These are phyloP conservation scores for Antheraea pernyi DNA, from an alignment of 1,140 invertebrate species.

Conservation along the genomic window DNA sequence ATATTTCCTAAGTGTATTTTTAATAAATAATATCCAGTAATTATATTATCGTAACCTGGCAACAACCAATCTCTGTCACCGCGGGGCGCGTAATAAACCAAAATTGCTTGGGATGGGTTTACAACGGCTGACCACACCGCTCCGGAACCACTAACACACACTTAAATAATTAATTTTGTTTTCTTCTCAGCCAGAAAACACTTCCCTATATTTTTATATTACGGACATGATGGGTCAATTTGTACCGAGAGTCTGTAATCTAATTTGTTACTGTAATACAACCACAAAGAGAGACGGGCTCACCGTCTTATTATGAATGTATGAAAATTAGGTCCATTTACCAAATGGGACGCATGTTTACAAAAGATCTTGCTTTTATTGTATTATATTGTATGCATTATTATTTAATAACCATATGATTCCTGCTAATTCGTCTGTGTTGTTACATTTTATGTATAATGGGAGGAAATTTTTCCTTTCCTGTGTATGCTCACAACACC, in stretches of 20 bases:
- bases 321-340: not conserved
- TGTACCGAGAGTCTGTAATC: not conserved
- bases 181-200: not conserved
- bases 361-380: not conserved
- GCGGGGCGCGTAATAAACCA: not conserved
- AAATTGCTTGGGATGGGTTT: conserved; percentile 12
- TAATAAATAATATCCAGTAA: conserved; percentile 4
- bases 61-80: not conserved
- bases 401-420: not conserved
- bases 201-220: conserved; percentile 1
- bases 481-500: no score
- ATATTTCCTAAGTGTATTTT: not conserved
- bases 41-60: conserved; percentile 1
- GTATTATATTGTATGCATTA: not conserved
- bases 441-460: no score
- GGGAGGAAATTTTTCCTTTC: no score
- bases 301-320: not conserved
- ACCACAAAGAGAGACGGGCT: not conserved
- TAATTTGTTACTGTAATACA: not conserved
- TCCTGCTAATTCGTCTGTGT: no score
- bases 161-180: conserved; percentile 13
- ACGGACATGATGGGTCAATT: not conserved
- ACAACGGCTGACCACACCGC: conserved; percentile 6
- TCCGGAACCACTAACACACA: not conserved
- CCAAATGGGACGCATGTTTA: not conserved